Base-by-base conservation (phyloP, 2,888 invertebrate genomes). In the Tachina fera region DNA sequence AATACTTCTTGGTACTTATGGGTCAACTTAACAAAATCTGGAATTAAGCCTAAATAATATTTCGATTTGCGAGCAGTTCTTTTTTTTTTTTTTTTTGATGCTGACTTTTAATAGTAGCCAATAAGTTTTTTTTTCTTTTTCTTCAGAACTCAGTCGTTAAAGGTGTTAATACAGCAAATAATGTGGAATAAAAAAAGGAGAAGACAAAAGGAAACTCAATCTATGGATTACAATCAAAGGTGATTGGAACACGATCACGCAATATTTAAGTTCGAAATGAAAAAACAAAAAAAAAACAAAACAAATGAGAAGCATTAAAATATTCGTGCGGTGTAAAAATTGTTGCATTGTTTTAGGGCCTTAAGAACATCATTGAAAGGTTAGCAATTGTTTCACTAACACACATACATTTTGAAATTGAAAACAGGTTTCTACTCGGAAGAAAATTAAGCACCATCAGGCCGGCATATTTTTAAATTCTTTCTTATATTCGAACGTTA, bases 171-270 rank as follows among this genome's bases (percentile, higher is more conserved):
- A 60, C 72, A 65, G 45, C 31, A 75, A 75, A 68, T 43, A 11
- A 16, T 74, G 19, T 31, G 31, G 31, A 31, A n/a, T 68, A 16
- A 9, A 13, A 56, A 58, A 53, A 45, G 6, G 3, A 19, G 47
- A 78, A 19, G 49, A 47, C 3, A 45, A 63, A 49, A 51, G 65
- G 31, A 65, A 83, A 67, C 83, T 72, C 58, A 77, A 82, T 77
- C 83, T 86, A 60, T 82, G 82, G 82, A 85, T 85, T 85, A 85
- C 85, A 85, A 82, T 85, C 85, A 85, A 75, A 82, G 78, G 82
- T 82, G 82, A 82, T 85, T 85, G 65, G 85, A 82, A 71, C 77
- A 78, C 74, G 82, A 83, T 79, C 85, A 83, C 85, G 85, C 82
- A 86, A 81, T 85, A 85, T 84, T 80, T 70, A 68, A 65, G 49